Conservation (phyloP, 1,140 invertebrate genomes). For the Fopius arisanus region DNA sequence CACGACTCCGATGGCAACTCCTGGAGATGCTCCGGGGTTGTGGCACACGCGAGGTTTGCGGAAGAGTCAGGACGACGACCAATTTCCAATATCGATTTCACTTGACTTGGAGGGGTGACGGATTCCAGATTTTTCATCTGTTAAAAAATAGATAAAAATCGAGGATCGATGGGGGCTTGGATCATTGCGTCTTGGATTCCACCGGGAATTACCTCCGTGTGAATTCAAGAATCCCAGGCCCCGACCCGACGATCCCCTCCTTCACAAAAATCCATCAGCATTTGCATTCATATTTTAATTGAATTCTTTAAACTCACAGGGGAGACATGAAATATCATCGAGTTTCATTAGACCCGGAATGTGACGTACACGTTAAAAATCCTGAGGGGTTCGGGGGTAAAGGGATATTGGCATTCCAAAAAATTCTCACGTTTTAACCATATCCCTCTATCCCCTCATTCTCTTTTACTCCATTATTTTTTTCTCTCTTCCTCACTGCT, state of each 20-base stretch:
- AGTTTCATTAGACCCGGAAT: background rate
- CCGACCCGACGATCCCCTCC: background rate
- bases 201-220: background rate
- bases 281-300: background rate
- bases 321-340: background rate
- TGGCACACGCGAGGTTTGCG: conserved; percentile 5
- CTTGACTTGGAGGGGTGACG: conserved; percentile 17
- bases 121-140: conserved; percentile 20
- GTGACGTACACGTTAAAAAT: background rate
- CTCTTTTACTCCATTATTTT: background rate
- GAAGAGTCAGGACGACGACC: conserved; percentile 5
- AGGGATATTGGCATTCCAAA: conserved; percentile 15
- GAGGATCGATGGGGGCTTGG: background rate
- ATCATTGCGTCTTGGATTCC: background rate
- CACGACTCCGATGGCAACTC: background rate
- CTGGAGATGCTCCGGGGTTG: too few relatives aligned
- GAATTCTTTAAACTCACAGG: background rate
- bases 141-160: background rate
- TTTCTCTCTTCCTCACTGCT: background rate
- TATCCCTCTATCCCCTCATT: conserved; percentile 21
- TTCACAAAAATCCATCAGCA: background rate
- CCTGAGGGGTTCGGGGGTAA: background rate
- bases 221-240: background rate
- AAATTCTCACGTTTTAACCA: conserved; percentile 32
- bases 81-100: conserved; percentile 29